A percentile compares a stretch with the other conserved stretches of the same genome.
These are phyloP conservation scores for Drosophila baimaii DNA, from an alignment of 1,140 invertebrate species.

Conservation along the genomic window DNA sequence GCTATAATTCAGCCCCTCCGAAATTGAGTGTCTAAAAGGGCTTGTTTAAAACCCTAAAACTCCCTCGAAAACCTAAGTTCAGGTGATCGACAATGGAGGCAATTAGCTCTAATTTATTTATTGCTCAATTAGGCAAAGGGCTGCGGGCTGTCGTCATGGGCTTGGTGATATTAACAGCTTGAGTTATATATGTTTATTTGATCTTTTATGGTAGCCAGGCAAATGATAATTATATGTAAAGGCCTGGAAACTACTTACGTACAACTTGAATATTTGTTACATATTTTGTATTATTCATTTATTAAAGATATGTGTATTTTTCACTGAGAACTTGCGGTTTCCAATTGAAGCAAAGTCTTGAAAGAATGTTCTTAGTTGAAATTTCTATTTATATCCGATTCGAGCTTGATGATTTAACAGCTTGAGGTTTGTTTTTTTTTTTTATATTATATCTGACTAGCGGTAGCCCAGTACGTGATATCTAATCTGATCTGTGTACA, in stretches of 20 bases:
- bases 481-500: slow-evolving; percentile 15
- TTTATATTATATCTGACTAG: background rate
- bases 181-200: slow-evolving; percentile 4
- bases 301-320: no score
- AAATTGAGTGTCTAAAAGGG: slow-evolving; percentile 38
- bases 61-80: slow-evolving; percentile 12
- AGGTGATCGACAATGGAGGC: slow-evolving; percentile 35
- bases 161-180: slow-evolving; percentile 17
- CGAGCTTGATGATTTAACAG: background rate
- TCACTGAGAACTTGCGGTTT: no score
- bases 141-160: background rate
- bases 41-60: background rate
- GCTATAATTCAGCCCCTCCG: slow-evolving; percentile 27
- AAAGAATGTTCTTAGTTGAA: no score
- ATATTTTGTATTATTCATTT: no score
- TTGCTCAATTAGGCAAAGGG: slow-evolving; percentile 43
- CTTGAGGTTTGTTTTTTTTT: background rate
- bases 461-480: background rate
- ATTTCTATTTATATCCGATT: no score
- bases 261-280: no score
- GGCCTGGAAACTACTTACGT: background rate
- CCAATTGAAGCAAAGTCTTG: no score
- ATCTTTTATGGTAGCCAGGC: background rate
- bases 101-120: slow-evolving; percentile 52
- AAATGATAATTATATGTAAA: background rate